Evolutionary conservation across 2,888 invertebrate species (phyloP), one percentile per base, ranked within the genome.

Genomic region (Diarsia rubi): DNA sequence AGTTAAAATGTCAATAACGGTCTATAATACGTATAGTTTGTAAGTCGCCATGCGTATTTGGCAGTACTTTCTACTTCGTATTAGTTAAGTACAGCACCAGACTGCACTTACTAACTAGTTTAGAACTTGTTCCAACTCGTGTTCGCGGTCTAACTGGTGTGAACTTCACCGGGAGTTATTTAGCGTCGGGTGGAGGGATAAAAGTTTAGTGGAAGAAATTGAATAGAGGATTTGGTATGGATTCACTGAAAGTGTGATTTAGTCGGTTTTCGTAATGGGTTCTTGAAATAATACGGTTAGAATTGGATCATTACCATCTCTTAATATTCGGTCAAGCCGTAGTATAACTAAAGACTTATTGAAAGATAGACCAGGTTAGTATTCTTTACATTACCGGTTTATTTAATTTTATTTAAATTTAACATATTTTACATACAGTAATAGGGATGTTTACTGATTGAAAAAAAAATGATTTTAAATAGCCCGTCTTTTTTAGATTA

Each of bases 41-140:
- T 37, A 8, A 8, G 37, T 37, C 6, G 8, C 37, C 37, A 37
- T 37, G 8, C 27, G 31, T 60, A 64, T 21, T 54, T 44, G 57
- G n/a, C 19, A 31, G 37, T 73, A 85, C 84, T 85, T 84, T 85
- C 84, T 84, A 79, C 52, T 73, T 44, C 14, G 42, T 73, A 57
- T 71, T 44, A 47, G 57, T 73, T 63, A 57, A 49, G 54, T 75
- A 65, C 42, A 52, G 49, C 47, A 49, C 59, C 59, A 60, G 31
- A 78, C 37, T 66, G 45, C 68, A 75, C 70, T 82, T 71, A 82
- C 74, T 68, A 60, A 82, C 74, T 68, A 60, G 82, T 82, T 74
- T n/a, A 19, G 42, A 81, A 77, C 59, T 71, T 54, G 67, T 57
- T 74, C 42, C 0, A 12, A 49, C 60, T 65, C 42, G 16, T 27